Percentiles rank a stretch among this genome's conserved stretches.
These are phyloP conservation scores for Seriola quinqueradiata DNA, from an alignment of 2,113 vertebrate species.

Conservation along the genomic window DNA sequence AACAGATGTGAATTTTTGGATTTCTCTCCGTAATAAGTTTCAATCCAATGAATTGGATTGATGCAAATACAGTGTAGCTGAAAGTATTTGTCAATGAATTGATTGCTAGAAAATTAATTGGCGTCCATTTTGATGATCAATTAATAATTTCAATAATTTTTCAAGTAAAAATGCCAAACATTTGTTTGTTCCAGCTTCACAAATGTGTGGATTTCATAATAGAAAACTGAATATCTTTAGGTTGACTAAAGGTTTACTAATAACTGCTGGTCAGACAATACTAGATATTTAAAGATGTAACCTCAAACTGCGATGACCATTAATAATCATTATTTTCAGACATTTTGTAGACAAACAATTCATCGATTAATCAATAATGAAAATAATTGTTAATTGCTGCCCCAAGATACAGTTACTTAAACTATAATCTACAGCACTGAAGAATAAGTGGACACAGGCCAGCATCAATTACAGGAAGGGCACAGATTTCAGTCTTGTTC, in stretches of 20 bases:
- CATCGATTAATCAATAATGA: not conserved
- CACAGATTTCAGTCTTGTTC: constrained; percentile 46
- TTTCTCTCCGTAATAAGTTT: no score
- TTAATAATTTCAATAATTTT: not conserved
- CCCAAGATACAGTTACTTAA: not conserved
- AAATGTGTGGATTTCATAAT: not conserved
- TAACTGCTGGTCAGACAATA: not conserved
- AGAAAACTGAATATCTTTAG: not conserved
- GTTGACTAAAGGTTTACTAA: not conserved
- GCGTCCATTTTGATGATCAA: not conserved
- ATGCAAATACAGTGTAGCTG: not conserved
- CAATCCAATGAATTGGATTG: no score
- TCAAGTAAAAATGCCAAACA: not conserved
- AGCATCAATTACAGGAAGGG: constrained; percentile 35
- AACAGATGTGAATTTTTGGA: no score
- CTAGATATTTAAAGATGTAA: not conserved
- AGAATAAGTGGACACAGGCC: constrained; percentile 19
- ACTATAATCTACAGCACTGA: constrained; percentile 16
- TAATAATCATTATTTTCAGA: not conserved
- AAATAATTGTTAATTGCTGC: not conserved
- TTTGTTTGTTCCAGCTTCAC: not conserved
- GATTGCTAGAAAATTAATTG: no score
- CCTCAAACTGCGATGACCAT: not conserved
- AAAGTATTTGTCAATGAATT: not conserved
- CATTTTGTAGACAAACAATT: not conserved